Conservation (phyloP, 2,888 invertebrate species). For the Macaria notata region DNA sequence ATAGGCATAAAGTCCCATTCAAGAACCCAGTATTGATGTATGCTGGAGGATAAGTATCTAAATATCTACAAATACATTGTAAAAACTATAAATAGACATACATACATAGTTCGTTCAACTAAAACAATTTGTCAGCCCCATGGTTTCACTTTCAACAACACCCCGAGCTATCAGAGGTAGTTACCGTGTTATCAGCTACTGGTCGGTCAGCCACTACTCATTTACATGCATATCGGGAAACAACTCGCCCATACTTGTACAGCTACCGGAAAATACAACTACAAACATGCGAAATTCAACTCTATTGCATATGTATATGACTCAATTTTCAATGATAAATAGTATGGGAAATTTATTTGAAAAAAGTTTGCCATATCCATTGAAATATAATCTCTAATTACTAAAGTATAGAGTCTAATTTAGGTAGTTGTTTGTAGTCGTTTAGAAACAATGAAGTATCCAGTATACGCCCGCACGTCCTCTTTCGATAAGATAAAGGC, state of each 20-base stretch:
- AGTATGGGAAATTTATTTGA: slow-evolving; percentile 50
- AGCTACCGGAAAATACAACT: slow-evolving; percentile 67
- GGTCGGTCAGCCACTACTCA: slow-evolving; percentile 74
- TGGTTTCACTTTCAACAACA: no score
- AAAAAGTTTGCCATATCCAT: slow-evolving; percentile 36
- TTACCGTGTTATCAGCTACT: slow-evolving; percentile 51
- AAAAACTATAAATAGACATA: no score
- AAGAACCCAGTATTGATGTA: no score
- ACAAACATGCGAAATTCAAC: slow-evolving; percentile 41
- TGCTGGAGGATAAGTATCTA: no score
- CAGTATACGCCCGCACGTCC: slow-evolving; percentile 79
- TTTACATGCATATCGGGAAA: slow-evolving; percentile 78
- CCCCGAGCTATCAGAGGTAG: slow-evolving; percentile 4
- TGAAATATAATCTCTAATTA: slow-evolving; percentile 20
- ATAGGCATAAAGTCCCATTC: no score
- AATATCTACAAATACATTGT: no score
- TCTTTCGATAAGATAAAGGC: slow-evolving; percentile 81
- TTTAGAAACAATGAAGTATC: slow-evolving; percentile 65
- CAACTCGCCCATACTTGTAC: slow-evolving; percentile 72
- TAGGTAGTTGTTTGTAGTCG: slow-evolving; percentile 32
- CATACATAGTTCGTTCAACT: no score
- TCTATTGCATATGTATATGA: slow-evolving; percentile 25
- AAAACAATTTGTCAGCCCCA: no score
- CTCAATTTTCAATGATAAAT: slow-evolving; percentile 27
- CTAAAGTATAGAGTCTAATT: slow-evolving; percentile 33